A percentile compares a stretch with the other conserved stretches of the same genome.
These are phyloP conservation scores for Drosophila quasianomalipes DNA, from an alignment of 2,888 invertebrate genomes.

Conservation along the genomic window DNA sequence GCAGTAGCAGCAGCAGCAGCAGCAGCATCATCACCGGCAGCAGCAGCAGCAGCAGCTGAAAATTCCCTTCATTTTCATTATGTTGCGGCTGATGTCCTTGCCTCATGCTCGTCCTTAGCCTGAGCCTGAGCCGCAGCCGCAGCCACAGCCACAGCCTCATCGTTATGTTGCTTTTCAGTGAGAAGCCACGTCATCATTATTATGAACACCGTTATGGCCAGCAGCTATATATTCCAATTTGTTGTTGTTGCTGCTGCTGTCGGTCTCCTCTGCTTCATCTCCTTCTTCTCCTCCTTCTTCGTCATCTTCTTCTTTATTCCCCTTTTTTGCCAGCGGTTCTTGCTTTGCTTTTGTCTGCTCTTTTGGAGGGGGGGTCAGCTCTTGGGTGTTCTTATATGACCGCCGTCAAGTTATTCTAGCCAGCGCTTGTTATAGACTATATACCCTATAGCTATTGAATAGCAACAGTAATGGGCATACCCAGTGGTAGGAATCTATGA, in stretches of 20 bases:
- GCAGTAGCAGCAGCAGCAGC: constrained; percentile 5
- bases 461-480: not conserved
- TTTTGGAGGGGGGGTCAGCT: constrained; percentile 38
- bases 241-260: constrained; percentile 67
- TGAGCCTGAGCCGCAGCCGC: not conserved
- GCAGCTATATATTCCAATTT: constrained; percentile 78
- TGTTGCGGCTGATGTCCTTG: constrained; percentile 79
- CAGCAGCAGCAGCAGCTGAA: constrained; percentile 58
- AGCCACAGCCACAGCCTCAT: constrained; percentile 17
- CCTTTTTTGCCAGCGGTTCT: constrained; percentile 71
- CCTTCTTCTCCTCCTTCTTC: not conserved
- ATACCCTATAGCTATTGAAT: constrained; percentile 33
- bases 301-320: constrained; percentile 51
- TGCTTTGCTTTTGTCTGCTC: constrained; percentile 75
- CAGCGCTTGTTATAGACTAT: constrained; percentile 34
- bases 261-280: constrained; percentile 23
- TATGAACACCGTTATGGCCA: constrained; percentile 80
- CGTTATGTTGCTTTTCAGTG: constrained; percentile 73
- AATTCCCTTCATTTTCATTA: constrained; percentile 82
- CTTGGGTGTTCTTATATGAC: constrained; percentile 79
- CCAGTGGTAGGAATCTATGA: not conserved
- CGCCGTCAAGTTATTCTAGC: constrained; percentile 65
- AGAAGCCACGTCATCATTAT: constrained; percentile 80
- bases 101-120: constrained; percentile 41
- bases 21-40: not conserved